A percentile compares a stretch with the other conserved stretches of the same genome.
These are phyloP conservation scores for Dallia pectoralis DNA, from an alignment of 2,797 vertebrate species.

Conservation along the genomic window DNA sequence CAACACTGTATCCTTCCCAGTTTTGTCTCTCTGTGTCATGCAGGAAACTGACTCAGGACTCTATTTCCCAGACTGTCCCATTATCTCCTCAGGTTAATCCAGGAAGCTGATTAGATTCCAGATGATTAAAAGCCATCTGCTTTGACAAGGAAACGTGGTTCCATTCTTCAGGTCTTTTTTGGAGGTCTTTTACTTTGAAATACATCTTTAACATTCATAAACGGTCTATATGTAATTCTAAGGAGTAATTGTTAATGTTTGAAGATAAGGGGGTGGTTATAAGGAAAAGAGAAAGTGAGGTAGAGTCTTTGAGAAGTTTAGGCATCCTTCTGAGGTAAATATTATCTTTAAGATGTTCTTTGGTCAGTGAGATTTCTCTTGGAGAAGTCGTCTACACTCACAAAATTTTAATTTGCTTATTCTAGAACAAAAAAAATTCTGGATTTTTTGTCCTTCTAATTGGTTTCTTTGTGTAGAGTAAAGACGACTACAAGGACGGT, in stretches of 20 bases:
- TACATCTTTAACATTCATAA: no score
- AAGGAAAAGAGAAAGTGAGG: background rate
- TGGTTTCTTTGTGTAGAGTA: background rate
- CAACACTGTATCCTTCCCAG: constrained; percentile 47
- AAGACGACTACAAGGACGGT: constrained; percentile 1
- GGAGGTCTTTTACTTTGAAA: no score
- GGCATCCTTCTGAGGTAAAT: no score
- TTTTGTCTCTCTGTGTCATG: constrained; percentile 50
- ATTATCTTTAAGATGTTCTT: no score
- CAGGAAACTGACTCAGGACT: constrained; percentile 25
- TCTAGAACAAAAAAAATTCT: no score
- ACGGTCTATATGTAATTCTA: no score
- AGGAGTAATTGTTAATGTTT: no score
- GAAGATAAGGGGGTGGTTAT: background rate
- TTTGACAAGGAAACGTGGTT: background rate
- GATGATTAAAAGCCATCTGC: constrained; percentile 25
- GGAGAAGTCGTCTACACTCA: no score
- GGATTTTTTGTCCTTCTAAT: no score
- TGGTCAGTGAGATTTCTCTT: no score
- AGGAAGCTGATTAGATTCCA: constrained; percentile 43
- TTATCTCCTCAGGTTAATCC: constrained; percentile 47
- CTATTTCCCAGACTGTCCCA: constrained; percentile 58
- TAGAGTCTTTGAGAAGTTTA: background rate
- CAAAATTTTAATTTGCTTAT: no score
- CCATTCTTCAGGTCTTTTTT: background rate